Evolutionary conservation across 2,888 invertebrate species (phyloP), one percentile per base, ranked within the genome.

Genomic region (Chironomus tentans): DNA sequence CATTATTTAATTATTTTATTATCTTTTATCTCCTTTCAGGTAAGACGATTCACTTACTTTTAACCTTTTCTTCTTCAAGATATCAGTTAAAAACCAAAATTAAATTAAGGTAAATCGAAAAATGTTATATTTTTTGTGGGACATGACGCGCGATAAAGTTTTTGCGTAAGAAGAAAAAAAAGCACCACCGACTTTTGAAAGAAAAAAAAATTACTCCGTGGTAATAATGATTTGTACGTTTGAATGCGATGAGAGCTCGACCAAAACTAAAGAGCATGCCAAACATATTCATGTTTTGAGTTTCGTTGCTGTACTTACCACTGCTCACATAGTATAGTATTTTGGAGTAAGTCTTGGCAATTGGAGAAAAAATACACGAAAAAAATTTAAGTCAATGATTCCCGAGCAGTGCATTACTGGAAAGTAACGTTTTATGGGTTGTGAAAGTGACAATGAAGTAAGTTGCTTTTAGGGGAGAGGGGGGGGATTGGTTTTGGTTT

Each of bases 41-140:
- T 74, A 74, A 74, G 10, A 65, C 38, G 61, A 15, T 18, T 21
- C 38, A 72, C 61, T 76, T 68, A 69, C 69, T 76, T 76, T 46
- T 38, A 48, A 18, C 18, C 46, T 38, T 73, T 46, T 47, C 71
- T 71, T 56, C 10, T n/a, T 71, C 38, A 10, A 2, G 38, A 38
- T 38, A 38, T 38, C 38, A 38, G 38, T 38, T 10, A 10, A 38
- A 38, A 13, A n/a, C 4, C 10, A 10, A 38, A 10, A 38, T 38
- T 38, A 38, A 38, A 38, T 38, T 38, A 38, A 38, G 38, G 38
- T 38, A 62, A 18, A 15, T 15, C 13, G 21, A 65, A 24, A 24
- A 24, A 65, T 65, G 22, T 21, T 24, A 21, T 65, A 24, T 65
- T 65, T n/a, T 65, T 65, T 65, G 38, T 38, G 18, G 65, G 24